These are phyloP conservation scores for Cephonodes hylas DNA, from an alignment of 2,888 invertebrate species.

Conservation along the genomic window DNA sequence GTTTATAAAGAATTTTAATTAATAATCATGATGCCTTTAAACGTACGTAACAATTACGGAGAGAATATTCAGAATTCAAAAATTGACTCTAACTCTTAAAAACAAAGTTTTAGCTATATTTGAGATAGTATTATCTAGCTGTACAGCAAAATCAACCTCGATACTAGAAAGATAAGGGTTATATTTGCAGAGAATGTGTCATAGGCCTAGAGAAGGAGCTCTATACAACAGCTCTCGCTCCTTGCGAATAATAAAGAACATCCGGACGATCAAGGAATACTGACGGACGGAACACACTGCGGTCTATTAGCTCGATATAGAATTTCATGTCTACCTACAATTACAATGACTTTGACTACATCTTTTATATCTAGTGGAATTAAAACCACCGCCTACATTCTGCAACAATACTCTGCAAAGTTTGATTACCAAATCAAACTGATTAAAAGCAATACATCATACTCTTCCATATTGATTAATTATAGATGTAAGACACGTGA, in stretches of 20 bases:
- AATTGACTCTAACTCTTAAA: no score
- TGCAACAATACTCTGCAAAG: neutral
- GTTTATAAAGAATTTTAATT: neutral
- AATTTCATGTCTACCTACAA: neutral
- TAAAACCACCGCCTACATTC: neutral
- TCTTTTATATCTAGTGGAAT: neutral
- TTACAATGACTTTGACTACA: neutral
- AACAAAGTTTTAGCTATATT: no score
- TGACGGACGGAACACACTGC: neutral
- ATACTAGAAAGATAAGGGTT: neutral
- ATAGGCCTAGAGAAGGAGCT: neutral
- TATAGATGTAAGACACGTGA: no score
- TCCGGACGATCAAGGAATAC: neutral
- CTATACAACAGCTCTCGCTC: neutral
- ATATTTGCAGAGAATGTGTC: neutral
- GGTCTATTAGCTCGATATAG: neutral
- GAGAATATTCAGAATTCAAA: no score
- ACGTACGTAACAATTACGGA: no score
- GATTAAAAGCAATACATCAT: neutral
- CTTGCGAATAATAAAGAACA: slow-evolving; percentile 2
- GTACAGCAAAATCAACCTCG: neutral
- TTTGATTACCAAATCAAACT: no score
- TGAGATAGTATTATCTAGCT: neutral
- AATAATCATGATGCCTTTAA: no score
- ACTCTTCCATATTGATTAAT: no score